Conservation (phyloP, 2,888 invertebrate genomes). For the Idaea aversata region DNA sequence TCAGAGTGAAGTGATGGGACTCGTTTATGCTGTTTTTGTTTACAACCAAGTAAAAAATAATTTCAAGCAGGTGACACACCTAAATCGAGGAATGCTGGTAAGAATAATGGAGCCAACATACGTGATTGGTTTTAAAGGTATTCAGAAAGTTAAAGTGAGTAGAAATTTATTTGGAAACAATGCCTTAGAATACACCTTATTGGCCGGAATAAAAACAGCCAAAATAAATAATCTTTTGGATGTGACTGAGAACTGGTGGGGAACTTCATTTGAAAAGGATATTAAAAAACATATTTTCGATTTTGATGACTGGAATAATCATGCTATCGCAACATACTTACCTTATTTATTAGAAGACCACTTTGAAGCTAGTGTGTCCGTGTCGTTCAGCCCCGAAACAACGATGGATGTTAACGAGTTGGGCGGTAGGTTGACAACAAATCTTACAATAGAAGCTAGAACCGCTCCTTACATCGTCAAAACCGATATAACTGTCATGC, state of each 20-base stretch:
- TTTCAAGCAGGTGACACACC: slow-evolving; percentile 58
- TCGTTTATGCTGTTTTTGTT: slow-evolving; percentile 88
- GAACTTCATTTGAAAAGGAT: slow-evolving; percentile 84
- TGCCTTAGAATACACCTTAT: slow-evolving; percentile 90
- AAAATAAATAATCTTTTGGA: slow-evolving; percentile 92
- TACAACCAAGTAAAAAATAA: slow-evolving; percentile 90
- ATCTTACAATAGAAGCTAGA: slow-evolving; percentile 83
- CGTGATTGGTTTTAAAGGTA: slow-evolving; percentile 94
- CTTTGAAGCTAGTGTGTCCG: slow-evolving; percentile 88
- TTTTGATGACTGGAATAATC: slow-evolving; percentile 99
- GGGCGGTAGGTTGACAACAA: slow-evolving; percentile 87
- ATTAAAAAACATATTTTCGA: slow-evolving; percentile 95
- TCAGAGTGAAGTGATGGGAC: slow-evolving; percentile 94
- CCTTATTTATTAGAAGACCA: slow-evolving; percentile 91
- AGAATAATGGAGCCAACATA: slow-evolving; percentile 84
- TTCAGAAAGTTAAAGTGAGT: slow-evolving; percentile 95
- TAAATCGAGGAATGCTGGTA: slow-evolving; percentile 49
- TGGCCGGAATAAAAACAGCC: slow-evolving; percentile 95
- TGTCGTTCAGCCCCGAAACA: slow-evolving; percentile 81
- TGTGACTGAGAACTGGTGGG: slow-evolving; percentile 98
- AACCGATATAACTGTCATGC: slow-evolving; percentile 98
- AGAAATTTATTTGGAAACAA: slow-evolving; percentile 94
- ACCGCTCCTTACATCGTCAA: slow-evolving; percentile 88
- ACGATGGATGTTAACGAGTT: slow-evolving; percentile 83
- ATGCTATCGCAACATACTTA: slow-evolving; percentile 93